Percentiles rank a stretch among this genome's conserved stretches.
phyloP scores from a whole-genome alignment of 2,113 vertebrate species.

The Ptychochromis oligacanthus region DNA sequence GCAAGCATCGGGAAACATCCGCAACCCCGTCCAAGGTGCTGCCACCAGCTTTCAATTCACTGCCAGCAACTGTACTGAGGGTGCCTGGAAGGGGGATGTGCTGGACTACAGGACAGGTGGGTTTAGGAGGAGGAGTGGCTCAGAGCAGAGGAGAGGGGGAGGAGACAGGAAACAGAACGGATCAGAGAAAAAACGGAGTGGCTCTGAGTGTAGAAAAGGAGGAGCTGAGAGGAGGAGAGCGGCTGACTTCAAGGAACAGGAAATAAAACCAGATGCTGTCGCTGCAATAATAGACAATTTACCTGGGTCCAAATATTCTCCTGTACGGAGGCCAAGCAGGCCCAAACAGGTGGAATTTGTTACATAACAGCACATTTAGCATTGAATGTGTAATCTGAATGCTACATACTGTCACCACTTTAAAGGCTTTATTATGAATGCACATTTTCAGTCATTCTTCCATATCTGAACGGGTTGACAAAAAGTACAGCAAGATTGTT shows the following conservation, averaged over 20 bases:
- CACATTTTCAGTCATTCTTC: not conserved
- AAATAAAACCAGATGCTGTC: conserved; percentile 59
- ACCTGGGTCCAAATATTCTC: conserved; percentile 31
- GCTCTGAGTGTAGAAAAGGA: conserved; percentile 59
- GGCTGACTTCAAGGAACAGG: not conserved
- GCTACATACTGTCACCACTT: not conserved
- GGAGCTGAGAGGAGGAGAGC: conserved; percentile 28
- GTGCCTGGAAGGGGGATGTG: not conserved
- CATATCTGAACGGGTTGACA: not conserved
- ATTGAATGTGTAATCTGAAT: not conserved
- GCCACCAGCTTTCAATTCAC: conserved; percentile 4
- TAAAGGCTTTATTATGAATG: conserved; percentile 1
- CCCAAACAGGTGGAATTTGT: conserved; percentile 74
- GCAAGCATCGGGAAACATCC: conserved; percentile 79
- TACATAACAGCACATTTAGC: conserved; percentile 19
- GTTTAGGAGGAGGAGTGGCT: conserved; percentile 52
- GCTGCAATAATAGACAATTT: conserved; percentile 58
- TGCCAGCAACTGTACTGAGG: not conserved
- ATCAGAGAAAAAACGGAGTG: conserved; percentile 43
- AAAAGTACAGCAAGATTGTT: not conserved
- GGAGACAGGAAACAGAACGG: not conserved
- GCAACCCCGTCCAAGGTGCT: conserved; percentile 57
- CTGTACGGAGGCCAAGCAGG: conserved; percentile 20
- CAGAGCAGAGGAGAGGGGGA: conserved; percentile 47
- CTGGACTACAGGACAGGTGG: conserved; percentile 10